Conservation (phyloP, 2,888 invertebrate species). For the Heliconius aoede region DNA sequence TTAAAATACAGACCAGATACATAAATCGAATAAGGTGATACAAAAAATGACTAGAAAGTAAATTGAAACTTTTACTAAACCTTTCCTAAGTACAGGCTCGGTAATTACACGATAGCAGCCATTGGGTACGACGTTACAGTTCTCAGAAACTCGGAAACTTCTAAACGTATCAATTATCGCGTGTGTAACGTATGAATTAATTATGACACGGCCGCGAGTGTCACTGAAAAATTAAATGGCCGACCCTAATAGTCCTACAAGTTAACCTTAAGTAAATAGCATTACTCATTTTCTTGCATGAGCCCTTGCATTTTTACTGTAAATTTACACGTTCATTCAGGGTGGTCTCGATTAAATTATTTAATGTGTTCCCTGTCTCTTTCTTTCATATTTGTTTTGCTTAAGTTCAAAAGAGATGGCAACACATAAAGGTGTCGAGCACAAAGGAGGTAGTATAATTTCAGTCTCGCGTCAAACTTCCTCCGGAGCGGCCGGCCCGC, state of each 20-base stretch:
- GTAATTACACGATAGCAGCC: constrained; percentile 31
- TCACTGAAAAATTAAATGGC: constrained; percentile 62
- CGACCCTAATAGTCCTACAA: constrained; percentile 66
- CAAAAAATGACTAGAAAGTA: too few relatives aligned
- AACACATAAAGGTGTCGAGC: constrained; percentile 48
- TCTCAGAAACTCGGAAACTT: constrained; percentile 57
- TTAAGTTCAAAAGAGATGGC: constrained; percentile 55
- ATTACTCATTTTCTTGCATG: constrained; percentile 62
- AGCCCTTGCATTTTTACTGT: constrained; percentile 67
- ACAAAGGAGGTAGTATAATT: constrained; percentile 39
- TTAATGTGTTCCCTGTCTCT: constrained; percentile 63
- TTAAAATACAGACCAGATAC: too few relatives aligned
- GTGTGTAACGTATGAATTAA: constrained; percentile 66
- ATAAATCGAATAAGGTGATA: neutral
- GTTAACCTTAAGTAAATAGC: constrained; percentile 65
- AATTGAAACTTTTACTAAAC: too few relatives aligned
- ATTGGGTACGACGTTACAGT: constrained; percentile 42
- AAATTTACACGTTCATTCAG: constrained; percentile 70
- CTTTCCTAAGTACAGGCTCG: constrained; percentile 28
- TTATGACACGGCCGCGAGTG: constrained; percentile 60
- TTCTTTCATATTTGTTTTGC: constrained; percentile 47
- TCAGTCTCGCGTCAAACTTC: constrained; percentile 69
- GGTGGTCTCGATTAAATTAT: constrained; percentile 70
- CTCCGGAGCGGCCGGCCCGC: constrained; percentile 71
- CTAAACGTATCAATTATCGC: constrained; percentile 68